These are phyloP conservation scores for Timandra comae DNA, from an alignment of 2,888 invertebrate species.

Conservation along the genomic window DNA sequence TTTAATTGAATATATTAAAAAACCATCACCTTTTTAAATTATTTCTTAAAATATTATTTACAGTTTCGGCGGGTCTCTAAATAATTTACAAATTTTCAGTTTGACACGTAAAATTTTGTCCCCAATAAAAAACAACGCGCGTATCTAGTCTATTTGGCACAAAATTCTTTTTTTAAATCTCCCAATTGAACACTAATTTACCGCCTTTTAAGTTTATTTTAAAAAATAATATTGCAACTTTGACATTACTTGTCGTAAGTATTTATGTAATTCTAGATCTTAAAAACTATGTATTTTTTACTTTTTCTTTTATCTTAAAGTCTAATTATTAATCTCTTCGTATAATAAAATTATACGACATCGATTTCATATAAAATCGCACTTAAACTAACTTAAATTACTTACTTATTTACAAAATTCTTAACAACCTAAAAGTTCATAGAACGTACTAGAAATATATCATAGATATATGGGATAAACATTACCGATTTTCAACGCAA, in stretches of 20 bases:
- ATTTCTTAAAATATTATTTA: conserved; percentile 34
- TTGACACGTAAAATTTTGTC: conserved; percentile 67
- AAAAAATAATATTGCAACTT: conserved; percentile 26
- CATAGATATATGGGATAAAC: conserved; percentile 98
- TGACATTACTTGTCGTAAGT: conserved; percentile 27
- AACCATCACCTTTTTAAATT: conserved; percentile 52
- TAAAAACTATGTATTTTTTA: conserved; percentile 24
- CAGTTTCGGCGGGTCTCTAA: conserved; percentile 48
- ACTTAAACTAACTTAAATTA: conserved; percentile 26
- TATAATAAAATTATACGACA: too few relatives aligned
- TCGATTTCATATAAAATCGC: conserved; percentile 16
- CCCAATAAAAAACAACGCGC: conserved; percentile 57
- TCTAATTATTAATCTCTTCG: too few relatives aligned
- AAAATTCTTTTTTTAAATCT: conserved; percentile 45
- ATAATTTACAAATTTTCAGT: conserved; percentile 31
- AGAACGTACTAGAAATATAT: conserved; percentile 98
- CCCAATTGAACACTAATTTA: conserved; percentile 18
- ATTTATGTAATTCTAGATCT: conserved; percentile 19
- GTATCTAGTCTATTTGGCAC: conserved; percentile 68
- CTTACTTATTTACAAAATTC: conserved; percentile 53
- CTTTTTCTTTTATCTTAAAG: conserved; percentile 13
- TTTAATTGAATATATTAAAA: conserved; percentile 15
- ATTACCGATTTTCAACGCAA: conserved; percentile 79
- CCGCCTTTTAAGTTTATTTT: conserved; percentile 16
- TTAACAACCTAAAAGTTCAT: conserved; percentile 83